These are phyloP conservation scores for Tachycineta bicolor DNA, from an alignment of 2,113 vertebrate species.

Conservation along the genomic window DNA sequence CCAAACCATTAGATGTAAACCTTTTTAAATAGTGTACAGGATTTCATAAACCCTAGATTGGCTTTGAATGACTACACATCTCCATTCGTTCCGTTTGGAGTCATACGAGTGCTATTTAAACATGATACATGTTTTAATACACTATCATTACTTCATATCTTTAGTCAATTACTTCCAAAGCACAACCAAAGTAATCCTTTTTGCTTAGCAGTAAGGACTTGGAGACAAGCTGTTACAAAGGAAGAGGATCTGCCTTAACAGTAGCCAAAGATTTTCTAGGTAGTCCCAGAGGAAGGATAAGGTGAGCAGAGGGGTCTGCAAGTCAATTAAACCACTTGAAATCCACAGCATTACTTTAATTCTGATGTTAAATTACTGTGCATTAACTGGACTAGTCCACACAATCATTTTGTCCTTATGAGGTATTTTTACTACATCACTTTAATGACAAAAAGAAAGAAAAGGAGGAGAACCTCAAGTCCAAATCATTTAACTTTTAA, in stretches of 20 bases:
- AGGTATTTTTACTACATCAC: not conserved
- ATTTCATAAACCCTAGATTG: conserved; percentile 2
- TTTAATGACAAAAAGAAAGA: not conserved
- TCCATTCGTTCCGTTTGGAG: conserved; percentile 25
- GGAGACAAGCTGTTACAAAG: not conserved
- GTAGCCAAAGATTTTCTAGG: not conserved
- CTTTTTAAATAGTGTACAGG: conserved; percentile 26
- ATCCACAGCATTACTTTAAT: not conserved
- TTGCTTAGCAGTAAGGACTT: not conserved
- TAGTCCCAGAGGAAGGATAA: not conserved
- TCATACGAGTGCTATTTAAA: conserved; percentile 41
- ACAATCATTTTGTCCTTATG: not conserved
- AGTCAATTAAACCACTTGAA: not conserved
- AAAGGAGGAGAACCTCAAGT: not conserved
- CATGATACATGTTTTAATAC: conserved; percentile 40
- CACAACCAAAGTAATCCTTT: not conserved
- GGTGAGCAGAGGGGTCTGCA: not conserved
- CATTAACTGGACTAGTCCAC: not conserved
- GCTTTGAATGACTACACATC: conserved; percentile 6
- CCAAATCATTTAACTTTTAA: not conserved
- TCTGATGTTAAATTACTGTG: not conserved
- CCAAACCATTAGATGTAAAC: conserved; percentile 52
- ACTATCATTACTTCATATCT: not conserved
- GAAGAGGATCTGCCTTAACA: not conserved
- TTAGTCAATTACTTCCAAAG: conserved; percentile 40